Base-by-base conservation (phyloP, 2,797 vertebrate genomes). In the Centroberyx gerrardi region DNA sequence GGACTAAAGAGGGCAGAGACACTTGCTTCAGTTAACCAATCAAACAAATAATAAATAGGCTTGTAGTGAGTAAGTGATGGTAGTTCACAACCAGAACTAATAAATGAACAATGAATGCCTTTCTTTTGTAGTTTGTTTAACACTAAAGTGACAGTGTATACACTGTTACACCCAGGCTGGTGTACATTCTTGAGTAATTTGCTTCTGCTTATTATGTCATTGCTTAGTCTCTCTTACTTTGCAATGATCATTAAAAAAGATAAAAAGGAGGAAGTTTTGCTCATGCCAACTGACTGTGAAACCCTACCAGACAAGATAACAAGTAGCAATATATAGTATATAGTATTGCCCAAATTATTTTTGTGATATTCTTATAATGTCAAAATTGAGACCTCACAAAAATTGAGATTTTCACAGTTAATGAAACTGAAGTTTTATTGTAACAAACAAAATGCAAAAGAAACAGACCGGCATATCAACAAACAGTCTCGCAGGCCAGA, bases 341-440 rank as follows among this genome's bases (percentile, higher is more conserved):
- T 4, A 13, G 42, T 44, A 3, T 15, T 14, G 42, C 13, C 3
- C 12, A 13, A 44, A 44, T 67, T 31, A 22, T 29, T 7, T 42
- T 12, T 49, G 9, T n/a, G 42, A n/a, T 4, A 28, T 61, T 42
- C 72, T 44, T 58, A 72, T 8, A 40, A 40, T 46, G 8, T 46
- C 4, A 49, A 31, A 58, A 53, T 13, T 29, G 9, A 53, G 4
- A 38, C 29, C 4, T 46, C 12, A 7, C 46, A n/a, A 84, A 68
- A 77, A 60, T 14, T 53, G 4, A 80, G 42, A 79, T 29, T 68
- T 78, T 81, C 38, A 58, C 17, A 52, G 49, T 51, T 15, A 15
- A 40, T 72, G 67, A 71, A 82, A 74, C 76, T 69, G 38, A 66
- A 40, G 15, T 27, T 92, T 91, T 90, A 93, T 91, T 90, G 76